A percentile compares a stretch with the other conserved stretches of the same genome.
These are phyloP conservation scores for Brachyptera putata DNA, from an alignment of 2,888 invertebrate species.

Conservation along the genomic window DNA sequence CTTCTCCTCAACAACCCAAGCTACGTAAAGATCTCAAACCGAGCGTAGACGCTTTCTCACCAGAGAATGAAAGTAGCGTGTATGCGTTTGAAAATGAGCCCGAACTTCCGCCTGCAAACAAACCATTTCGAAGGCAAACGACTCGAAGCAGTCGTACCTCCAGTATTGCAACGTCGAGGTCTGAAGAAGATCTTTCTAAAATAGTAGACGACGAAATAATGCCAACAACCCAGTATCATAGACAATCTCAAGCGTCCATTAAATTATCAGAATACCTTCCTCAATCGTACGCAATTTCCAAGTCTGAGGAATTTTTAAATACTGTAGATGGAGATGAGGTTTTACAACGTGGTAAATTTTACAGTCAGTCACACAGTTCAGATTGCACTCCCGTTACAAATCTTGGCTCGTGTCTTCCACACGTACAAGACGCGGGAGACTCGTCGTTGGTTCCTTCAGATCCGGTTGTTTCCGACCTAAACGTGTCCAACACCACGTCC, in stretches of 20 bases:
- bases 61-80: conserved; percentile 64
- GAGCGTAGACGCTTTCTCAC: conserved; percentile 58
- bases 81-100: conserved; percentile 68
- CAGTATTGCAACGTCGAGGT: conserved; percentile 45
- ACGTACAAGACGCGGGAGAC: not conserved
- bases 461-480: not conserved
- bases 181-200: conserved; percentile 46
- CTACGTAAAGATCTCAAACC: conserved; percentile 46
- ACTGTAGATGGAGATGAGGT: no score
- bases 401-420: not conserved
- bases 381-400: not conserved
- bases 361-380: no score
- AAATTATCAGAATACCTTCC: no score
- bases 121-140: conserved; percentile 53
- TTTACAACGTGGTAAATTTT: not conserved
- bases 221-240: not conserved
- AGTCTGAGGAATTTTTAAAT: not conserved
- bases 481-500: conserved; percentile 6
- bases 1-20: conserved; percentile 55
- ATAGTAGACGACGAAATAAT: conserved; percentile 39
- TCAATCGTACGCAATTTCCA: not conserved
- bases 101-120: conserved; percentile 52
- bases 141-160: conserved; percentile 39
- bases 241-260: not conserved
- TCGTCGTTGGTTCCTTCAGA: not conserved